Evolutionary conservation across 2,888 invertebrate genomes (phyloP).

Genomic region (Brassicogethes aeneus): DNA sequence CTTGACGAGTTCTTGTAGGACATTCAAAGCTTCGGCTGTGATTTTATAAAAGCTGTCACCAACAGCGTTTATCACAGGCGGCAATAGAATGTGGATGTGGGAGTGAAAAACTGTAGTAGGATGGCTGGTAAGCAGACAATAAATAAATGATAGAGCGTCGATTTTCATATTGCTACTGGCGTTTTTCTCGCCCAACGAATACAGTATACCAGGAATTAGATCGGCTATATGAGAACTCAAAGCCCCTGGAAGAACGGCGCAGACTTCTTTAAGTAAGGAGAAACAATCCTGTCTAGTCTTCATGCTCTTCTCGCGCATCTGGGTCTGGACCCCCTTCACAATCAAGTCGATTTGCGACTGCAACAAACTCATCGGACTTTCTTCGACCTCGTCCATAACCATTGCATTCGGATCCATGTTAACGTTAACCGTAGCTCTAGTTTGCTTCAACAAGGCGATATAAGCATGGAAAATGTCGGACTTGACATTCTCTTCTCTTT

Average conservation of each 20-base stretch:
- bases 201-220: constrained; percentile 82
- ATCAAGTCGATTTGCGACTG: constrained; percentile 62
- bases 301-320: constrained; percentile 77
- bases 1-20: constrained; percentile 88
- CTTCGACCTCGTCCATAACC: constrained; percentile 51
- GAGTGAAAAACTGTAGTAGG: constrained; percentile 69
- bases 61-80: constrained; percentile 81
- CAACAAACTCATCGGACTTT: constrained; percentile 55
- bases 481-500: constrained; percentile 98
- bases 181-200: constrained; percentile 83
- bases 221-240: constrained; percentile 64
- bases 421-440: constrained; percentile 60
- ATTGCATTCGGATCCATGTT: constrained; percentile 60
- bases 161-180: constrained; percentile 98
- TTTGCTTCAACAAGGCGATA: constrained; percentile 84
- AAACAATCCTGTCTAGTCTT: constrained; percentile 90
- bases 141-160: constrained; percentile 87
- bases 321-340: constrained; percentile 81
- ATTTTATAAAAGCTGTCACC: constrained; percentile 98
- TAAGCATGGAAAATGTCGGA: constrained; percentile 97
- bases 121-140: constrained; percentile 74
- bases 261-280: constrained; percentile 80
- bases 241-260: constrained; percentile 82
- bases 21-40: constrained; percentile 89
- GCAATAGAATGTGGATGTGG: constrained; percentile 69